Evolutionary conservation across 2,888 invertebrate genomes (phyloP).

Genomic region (Apotomis betuletana): DNA sequence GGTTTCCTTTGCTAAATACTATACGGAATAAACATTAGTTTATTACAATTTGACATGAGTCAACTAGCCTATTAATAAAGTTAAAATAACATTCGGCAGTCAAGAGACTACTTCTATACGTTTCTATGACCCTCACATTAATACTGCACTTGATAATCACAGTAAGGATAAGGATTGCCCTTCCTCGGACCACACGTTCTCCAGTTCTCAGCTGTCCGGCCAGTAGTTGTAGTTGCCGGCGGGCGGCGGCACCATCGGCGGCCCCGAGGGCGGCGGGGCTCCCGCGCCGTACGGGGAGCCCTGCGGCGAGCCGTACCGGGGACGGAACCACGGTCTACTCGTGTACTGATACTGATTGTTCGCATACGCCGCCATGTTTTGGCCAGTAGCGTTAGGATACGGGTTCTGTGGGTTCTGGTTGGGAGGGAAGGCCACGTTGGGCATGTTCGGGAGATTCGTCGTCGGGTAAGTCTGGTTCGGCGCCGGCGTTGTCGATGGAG

Average conservation of each 20-base stretch:
- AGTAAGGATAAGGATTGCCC: constrained; percentile 27
- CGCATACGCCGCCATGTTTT: constrained; percentile 77
- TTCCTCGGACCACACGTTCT: constrained; percentile 49
- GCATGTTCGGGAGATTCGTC: constrained; percentile 63
- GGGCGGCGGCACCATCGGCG: constrained; percentile 74
- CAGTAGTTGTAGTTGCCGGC: constrained; percentile 75
- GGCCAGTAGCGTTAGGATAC: constrained; percentile 77
- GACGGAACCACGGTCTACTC: constrained; percentile 76
- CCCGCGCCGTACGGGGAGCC: constrained; percentile 71
- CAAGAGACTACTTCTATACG: not conserved
- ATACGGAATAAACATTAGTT: too few species aligned
- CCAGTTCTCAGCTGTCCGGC: constrained; percentile 77
- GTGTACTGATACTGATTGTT: constrained; percentile 76
- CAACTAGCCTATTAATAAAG: too few species aligned
- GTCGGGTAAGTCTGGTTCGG: constrained; percentile 68
- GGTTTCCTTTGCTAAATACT: too few species aligned
- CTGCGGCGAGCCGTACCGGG: constrained; percentile 75
- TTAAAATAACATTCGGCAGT: not conserved
- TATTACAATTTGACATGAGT: too few species aligned
- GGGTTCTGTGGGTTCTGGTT: constrained; percentile 68
- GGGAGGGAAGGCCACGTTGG: constrained; percentile 66
- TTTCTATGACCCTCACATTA: not conserved
- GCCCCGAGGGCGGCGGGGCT: constrained; percentile 61
- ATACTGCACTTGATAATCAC: constrained; percentile 23
- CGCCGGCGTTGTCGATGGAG: constrained; percentile 73